Conservation (phyloP, 2,888 invertebrate species). For the Epirrhoe alternata region DNA sequence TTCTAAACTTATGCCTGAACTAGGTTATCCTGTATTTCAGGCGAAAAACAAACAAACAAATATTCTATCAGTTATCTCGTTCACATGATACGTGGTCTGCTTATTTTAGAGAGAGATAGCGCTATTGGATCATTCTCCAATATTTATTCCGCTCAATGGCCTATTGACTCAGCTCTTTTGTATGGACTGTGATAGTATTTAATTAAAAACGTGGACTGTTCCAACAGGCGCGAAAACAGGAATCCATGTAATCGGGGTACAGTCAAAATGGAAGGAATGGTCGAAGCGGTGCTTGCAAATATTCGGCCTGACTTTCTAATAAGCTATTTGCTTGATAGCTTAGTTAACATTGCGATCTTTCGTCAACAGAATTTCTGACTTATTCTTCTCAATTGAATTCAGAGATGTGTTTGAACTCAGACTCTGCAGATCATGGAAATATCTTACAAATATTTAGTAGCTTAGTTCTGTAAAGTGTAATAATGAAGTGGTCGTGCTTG, state of each 20-base stretch:
- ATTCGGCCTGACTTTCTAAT: background rate
- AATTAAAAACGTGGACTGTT: conserved; percentile 30
- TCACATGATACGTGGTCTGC: too few species aligned
- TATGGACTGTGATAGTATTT: conserved; percentile 21
- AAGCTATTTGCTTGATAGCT: background rate
- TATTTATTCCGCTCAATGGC: background rate
- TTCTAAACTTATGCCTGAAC: too few species aligned
- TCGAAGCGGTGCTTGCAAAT: conserved; percentile 2
- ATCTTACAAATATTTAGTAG: too few species aligned
- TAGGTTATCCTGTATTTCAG: too few species aligned
- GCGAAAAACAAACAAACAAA: too few species aligned
- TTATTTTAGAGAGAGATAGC: too few species aligned
- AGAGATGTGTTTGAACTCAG: too few species aligned
- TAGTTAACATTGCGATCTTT: background rate
- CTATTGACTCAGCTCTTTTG: conserved; percentile 4
- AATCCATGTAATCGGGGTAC: conserved; percentile 17
- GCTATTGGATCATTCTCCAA: too few species aligned
- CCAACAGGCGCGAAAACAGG: conserved; percentile 20
- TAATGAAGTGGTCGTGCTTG: too few species aligned
- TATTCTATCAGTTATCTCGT: too few species aligned
- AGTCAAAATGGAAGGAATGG: conserved; percentile 3
- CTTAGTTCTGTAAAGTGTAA: too few species aligned
- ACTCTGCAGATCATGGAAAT: too few species aligned
- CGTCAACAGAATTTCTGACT: background rate
- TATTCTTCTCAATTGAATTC: background rate